A percentile compares a stretch with the other conserved stretches of the same genome.
These are phyloP conservation scores for Benthosema pterotum DNA, from an alignment of 2,797 vertebrate species.

Conservation along the genomic window DNA sequence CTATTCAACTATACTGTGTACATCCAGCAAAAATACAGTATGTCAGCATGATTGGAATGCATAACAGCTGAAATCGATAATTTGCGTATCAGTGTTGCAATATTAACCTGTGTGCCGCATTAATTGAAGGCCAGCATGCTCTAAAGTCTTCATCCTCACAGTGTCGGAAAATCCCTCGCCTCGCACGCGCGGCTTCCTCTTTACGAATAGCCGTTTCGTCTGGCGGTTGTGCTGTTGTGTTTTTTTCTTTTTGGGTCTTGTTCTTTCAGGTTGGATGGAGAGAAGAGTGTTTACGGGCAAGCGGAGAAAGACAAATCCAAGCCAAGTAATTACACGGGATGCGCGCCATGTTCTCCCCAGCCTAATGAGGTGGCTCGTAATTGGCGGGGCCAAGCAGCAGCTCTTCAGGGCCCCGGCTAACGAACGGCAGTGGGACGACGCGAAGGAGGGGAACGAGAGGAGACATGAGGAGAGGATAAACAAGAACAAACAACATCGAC, in stretches of 20 bases:
- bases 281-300: constrained; percentile 9
- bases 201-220: constrained; percentile 5
- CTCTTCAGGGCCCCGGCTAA: constrained; percentile 41
- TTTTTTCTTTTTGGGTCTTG: background rate
- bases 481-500: constrained; percentile 28
- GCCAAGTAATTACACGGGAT: constrained; percentile 55
- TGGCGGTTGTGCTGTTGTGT: no score
- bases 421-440: constrained; percentile 8
- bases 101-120: no score
- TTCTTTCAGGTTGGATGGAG: background rate
- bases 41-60: no score
- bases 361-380: constrained; percentile 65
- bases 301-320: constrained; percentile 8
- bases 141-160: constrained; percentile 20
- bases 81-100: no score
- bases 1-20: no score
- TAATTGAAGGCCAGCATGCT: no score
- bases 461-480: constrained; percentile 21
- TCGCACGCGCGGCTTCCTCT: no score
- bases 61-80: no score
- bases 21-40: no score
- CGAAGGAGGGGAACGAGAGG: background rate
- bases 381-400: constrained; percentile 51
- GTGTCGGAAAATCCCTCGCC: constrained; percentile 10
- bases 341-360: constrained; percentile 52